Percentiles rank a stretch among this genome's conserved stretches.
Evolutionary conservation across 2,888 invertebrate species (phyloP).

Genomic region (Megastigmus dorsalis): DNA sequence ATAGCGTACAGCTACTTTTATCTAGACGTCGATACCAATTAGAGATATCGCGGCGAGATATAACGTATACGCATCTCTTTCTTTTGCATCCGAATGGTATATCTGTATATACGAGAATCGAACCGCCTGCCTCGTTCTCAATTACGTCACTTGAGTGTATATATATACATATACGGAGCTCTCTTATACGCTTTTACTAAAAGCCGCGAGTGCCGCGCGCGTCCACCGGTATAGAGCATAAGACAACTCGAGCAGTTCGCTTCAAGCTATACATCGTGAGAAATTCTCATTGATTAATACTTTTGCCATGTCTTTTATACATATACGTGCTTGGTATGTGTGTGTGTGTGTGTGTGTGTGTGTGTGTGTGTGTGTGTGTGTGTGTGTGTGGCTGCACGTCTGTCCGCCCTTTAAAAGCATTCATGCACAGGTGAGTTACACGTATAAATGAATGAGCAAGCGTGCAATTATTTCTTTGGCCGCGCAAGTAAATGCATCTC

Average conservation of each 20-base stretch:
- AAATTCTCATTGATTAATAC: conserved; percentile 37
- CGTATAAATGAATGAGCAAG: too few relatives aligned
- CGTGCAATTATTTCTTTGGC: too few relatives aligned
- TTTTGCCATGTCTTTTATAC: too few relatives aligned
- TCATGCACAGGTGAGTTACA: too few relatives aligned
- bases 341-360: neutral
- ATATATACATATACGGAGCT: neutral
- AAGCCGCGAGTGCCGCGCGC: too few relatives aligned
- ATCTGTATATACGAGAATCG: conserved; percentile 21
- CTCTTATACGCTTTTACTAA: conserved; percentile 18
- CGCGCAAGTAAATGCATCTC: too few relatives aligned
- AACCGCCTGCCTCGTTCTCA: conserved; percentile 41
- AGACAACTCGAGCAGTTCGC: conserved; percentile 2
- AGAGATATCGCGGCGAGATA: conserved; percentile 31
- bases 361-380: neutral
- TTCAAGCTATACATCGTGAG: conserved; percentile 24
- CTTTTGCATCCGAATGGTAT: neutral
- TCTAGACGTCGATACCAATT: conserved; percentile 36
- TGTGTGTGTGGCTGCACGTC: neutral
- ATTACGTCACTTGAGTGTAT: conserved; percentile 26
- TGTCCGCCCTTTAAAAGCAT: too few relatives aligned
- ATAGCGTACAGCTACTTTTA: neutral
- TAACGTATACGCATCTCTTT: conserved; percentile 15
- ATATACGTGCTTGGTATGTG: too few relatives aligned
- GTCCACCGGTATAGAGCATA: too few relatives aligned